phyloP scores from a whole-genome alignment of 2,797 vertebrate species.

The Hirundo rustica region DNA sequence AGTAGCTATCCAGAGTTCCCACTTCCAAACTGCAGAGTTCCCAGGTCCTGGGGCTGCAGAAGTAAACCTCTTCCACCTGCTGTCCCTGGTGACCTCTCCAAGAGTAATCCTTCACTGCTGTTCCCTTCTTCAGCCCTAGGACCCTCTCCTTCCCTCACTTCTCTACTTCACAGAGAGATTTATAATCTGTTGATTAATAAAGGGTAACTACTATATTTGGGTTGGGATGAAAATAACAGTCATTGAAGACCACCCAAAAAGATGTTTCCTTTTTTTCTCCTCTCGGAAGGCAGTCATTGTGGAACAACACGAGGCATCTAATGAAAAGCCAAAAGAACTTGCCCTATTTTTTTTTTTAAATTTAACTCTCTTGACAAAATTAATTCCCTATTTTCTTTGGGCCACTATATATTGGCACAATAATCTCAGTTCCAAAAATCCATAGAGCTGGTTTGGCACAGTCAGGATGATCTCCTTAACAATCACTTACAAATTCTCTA shows the following conservation, averaged over 20 bases:
- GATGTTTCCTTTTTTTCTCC: background rate
- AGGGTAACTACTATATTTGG: background rate
- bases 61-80: background rate
- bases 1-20: background rate
- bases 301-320: background rate
- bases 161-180: background rate
- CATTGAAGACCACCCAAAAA: background rate
- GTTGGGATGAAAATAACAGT: background rate
- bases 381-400: background rate
- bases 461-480: background rate
- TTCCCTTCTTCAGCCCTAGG: background rate
- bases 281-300: background rate
- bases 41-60: background rate
- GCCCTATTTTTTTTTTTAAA: background rate
- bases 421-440: conserved; percentile 2
- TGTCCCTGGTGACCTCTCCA: background rate
- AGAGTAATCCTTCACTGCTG: background rate
- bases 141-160: background rate
- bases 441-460: background rate
- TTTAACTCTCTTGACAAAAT: background rate
- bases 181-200: background rate
- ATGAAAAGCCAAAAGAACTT: background rate
- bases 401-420: background rate
- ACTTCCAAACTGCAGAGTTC: background rate
- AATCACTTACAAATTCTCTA: background rate